These are phyloP conservation scores for Oplegnathus fasciatus DNA, from an alignment of 2,113 vertebrate species.

Conservation along the genomic window DNA sequence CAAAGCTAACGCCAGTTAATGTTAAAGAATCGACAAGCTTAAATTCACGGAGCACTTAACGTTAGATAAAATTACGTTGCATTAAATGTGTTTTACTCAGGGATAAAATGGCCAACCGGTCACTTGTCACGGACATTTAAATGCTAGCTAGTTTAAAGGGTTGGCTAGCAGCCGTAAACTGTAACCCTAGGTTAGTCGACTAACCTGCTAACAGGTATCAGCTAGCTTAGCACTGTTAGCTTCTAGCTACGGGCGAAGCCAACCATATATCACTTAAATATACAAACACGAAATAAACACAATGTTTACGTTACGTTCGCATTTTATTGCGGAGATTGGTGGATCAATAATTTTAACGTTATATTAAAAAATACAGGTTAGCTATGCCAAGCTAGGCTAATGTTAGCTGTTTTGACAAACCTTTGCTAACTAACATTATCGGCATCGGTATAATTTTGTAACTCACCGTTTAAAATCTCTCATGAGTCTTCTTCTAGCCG, in stretches of 20 bases:
- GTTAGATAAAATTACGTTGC: not conserved
- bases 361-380: not conserved
- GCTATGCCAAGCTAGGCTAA: slow-evolving; percentile 51
- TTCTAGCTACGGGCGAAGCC: not conserved
- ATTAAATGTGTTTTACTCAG: not conserved
- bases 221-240: slow-evolving; percentile 46
- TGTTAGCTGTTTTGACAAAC: slow-evolving; percentile 66
- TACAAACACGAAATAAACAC: too few species aligned
- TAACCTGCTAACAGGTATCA: slow-evolving; percentile 7
- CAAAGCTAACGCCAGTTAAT: too few species aligned
- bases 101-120: not conserved
- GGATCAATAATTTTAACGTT: accelerated
- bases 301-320: accelerated
- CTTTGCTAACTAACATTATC: slow-evolving; percentile 38
- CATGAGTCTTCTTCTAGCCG: slow-evolving; percentile 95
- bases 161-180: not conserved
- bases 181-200: not conserved
- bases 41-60: not conserved
- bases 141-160: not conserved
- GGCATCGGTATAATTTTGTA: slow-evolving; percentile 17
- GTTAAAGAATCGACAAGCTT: not conserved
- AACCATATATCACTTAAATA: not conserved
- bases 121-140: slow-evolving; percentile 8
- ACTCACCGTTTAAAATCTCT: slow-evolving; percentile 96
- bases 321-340: accelerated